phyloP scores from a whole-genome alignment of 2,113 vertebrate genomes.

The Eidolon helvum region DNA sequence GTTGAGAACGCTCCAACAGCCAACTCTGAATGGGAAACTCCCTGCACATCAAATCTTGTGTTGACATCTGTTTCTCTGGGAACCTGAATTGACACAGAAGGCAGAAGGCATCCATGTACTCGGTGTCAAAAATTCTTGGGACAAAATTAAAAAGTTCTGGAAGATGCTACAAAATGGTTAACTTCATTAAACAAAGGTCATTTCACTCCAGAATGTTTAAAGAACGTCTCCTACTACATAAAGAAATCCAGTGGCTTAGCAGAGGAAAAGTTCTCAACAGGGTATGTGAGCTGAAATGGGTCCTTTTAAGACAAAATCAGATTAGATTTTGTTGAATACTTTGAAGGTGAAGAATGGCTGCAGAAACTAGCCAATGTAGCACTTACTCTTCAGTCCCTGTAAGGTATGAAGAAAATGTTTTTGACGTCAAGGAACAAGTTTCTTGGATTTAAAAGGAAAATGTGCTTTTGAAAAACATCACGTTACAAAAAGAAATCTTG shows the following conservation, averaged over 20 bases:
- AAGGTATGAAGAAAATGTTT: constrained; percentile 9
- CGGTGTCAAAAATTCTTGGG: neutral
- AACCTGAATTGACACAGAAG: neutral
- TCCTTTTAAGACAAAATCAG: neutral
- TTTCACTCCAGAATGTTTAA: neutral
- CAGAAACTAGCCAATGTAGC: neutral
- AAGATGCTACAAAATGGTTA: neutral
- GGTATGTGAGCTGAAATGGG: neutral
- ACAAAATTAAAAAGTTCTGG: neutral
- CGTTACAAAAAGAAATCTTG: neutral
- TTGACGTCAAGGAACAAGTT: neutral
- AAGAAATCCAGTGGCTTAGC: constrained; percentile 12
- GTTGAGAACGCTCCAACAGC: neutral
- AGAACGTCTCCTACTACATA: neutral
- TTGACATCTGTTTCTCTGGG: neutral
- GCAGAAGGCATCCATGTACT: neutral
- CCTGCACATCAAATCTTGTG: neutral
- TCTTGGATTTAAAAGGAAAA: constrained; percentile 24
- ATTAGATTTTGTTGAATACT: neutral
- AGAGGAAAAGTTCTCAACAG: neutral
- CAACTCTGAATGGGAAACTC: neutral
- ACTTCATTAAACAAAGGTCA: constrained; percentile 9
- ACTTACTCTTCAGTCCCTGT: neutral
- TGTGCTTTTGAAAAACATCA: neutral
- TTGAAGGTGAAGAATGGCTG: neutral